These are phyloP conservation scores for Ardeotis arabs DNA, from an alignment of 2,113 vertebrate species.

Conservation along the genomic window DNA sequence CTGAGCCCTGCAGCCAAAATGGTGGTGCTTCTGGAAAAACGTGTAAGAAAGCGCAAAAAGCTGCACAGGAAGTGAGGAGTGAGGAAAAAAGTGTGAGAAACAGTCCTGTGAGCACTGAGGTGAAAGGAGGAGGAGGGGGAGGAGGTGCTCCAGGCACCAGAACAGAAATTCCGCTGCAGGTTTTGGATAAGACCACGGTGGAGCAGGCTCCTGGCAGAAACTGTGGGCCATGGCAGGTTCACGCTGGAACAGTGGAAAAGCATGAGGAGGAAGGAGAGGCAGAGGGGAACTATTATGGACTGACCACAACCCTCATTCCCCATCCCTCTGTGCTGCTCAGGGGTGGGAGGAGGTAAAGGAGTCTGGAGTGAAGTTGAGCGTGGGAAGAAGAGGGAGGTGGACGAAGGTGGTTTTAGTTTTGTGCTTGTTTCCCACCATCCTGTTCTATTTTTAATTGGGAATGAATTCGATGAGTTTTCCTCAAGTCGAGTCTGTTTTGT, in stretches of 20 bases:
- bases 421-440: background rate
- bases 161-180: background rate
- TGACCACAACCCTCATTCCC: background rate
- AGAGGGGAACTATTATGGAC: background rate
- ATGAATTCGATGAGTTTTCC: background rate
- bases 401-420: background rate
- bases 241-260: too few relatives aligned
- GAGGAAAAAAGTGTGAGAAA: background rate
- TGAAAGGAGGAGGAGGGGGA: background rate
- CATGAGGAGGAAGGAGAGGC: background rate
- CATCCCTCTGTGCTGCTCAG: background rate
- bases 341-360: background rate
- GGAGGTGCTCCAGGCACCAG: background rate
- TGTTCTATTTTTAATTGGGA: background rate
- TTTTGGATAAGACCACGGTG: background rate
- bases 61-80: background rate
- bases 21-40: accelerated
- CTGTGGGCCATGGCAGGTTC: accelerated
- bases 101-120: accelerated
- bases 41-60: accelerated
- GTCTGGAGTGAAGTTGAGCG: background rate
- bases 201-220: background rate
- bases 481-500: background rate
- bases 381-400: background rate
- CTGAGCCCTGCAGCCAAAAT: accelerated